Evolutionary conservation across 2,888 invertebrate genomes (phyloP), one percentile per base, ranked within the genome.

Genomic region (Alviniconcha strummeri): DNA sequence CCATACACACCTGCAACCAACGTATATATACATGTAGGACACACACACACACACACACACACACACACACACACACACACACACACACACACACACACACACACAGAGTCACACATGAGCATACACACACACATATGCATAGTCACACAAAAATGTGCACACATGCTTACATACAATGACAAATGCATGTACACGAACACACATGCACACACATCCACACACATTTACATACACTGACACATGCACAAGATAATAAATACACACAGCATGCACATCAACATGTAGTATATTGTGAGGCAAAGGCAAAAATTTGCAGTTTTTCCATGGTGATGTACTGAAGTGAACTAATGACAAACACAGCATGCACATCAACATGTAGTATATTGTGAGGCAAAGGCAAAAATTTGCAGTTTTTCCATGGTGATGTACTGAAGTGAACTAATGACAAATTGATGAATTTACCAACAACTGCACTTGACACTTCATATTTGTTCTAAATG

Each of bases 161-260:
- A 17, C 71, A 71, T n/a, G 17, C 71, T 17, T n/a, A 71, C 71
- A 71, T n/a, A 71, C 71, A 75, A 9, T 15, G 52, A 75, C 74
- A 75, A 9, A 52, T 17, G 54, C 11, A 52, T 52, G 17, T 17
- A 52, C 74, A n/a, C n/a, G 4, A 11, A 71, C 71, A 71, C 71
- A 71, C 71, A 71, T 5, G 5, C 71, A 71, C 71, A 71, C 71
- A 71, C 71, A 71, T n/a, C 9, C 71, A 71, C 71, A 71, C 5
- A 5, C 71, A 71, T n/a, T 17, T n/a, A 71, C 71, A 71, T n/a
- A 71, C 71, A 71, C 71, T 17, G 15, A 71, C 71, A 71, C 71
- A 71, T n/a, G 17, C 17, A 8, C 8, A 71, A 17, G 17, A 17
- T 19, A n/a, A 71, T 7, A 71, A 71, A 17, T 8, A 71, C 13